These are phyloP conservation scores for Myotis lucifugus DNA, from an alignment of 2,113 vertebrate genomes.

Conservation along the genomic window DNA sequence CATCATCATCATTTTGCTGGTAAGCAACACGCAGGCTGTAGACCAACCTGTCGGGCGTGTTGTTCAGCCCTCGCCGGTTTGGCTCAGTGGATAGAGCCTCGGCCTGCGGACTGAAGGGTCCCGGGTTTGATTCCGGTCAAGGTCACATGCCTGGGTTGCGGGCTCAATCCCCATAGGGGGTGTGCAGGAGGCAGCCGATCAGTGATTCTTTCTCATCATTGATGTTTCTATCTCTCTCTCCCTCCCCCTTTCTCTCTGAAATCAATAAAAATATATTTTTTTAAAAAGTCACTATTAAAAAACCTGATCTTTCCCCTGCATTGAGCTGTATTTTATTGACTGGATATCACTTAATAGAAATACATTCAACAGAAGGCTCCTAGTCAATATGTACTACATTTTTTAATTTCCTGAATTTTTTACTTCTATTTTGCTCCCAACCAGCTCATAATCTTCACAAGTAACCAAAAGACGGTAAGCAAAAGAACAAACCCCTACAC, in stretches of 20 bases:
- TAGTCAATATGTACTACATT: not conserved
- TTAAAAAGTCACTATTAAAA: not conserved
- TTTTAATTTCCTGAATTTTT: slow-evolving; percentile 27
- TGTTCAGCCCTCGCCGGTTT: not conserved
- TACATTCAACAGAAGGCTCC: not conserved
- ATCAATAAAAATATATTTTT: too few species aligned
- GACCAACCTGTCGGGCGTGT: not conserved
- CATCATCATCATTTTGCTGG: not conserved
- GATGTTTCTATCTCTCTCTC: too few species aligned
- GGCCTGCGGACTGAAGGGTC: not conserved
- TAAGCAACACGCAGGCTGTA: not conserved
- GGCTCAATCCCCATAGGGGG: not conserved
- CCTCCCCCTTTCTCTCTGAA: not conserved
- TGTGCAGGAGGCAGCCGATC: too few species aligned
- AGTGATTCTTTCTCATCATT: too few species aligned
- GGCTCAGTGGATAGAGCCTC: not conserved
- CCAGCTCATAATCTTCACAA: not conserved
- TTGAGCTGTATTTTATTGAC: slow-evolving; percentile 27
- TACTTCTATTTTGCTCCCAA: slow-evolving; percentile 2
- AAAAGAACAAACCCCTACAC: not conserved
- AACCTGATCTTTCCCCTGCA: not conserved
- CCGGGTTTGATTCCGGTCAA: not conserved
- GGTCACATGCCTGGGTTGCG: not conserved
- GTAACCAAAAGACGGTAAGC: not conserved
- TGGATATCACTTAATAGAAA: slow-evolving; percentile 16